Conservation (phyloP, 1,140 invertebrate genomes). For the Drosophila watanabei region DNA sequence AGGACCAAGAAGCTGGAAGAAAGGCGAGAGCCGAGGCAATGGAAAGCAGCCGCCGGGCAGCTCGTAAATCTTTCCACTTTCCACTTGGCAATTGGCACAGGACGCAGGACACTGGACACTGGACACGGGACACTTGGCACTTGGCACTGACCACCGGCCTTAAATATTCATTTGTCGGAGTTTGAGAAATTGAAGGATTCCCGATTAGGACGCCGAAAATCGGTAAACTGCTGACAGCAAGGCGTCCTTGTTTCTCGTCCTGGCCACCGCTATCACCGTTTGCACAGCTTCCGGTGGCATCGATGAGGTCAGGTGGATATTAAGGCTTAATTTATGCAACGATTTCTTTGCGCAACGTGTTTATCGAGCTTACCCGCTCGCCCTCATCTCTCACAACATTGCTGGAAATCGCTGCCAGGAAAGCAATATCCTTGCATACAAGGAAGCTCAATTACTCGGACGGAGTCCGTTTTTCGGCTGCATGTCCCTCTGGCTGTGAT, state of each 20-base stretch:
- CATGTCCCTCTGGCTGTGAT: not conserved
- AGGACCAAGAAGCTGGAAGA: not conserved
- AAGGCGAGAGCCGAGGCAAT: not conserved
- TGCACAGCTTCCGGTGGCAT: constrained; percentile 58
- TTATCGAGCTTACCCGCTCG: constrained; percentile 41
- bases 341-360: constrained; percentile 70
- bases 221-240: constrained; percentile 42
- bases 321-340: constrained; percentile 72
- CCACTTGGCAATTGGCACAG: constrained; percentile 14
- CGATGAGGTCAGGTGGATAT: constrained; percentile 57
- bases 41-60: constrained; percentile 5
- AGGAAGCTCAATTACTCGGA: constrained; percentile 14
- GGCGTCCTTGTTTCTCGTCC: constrained; percentile 15
- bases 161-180: constrained; percentile 71
- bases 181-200: constrained; percentile 62
- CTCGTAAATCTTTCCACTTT: constrained; percentile 55
- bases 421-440: constrained; percentile 7
- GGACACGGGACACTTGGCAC: constrained; percentile 24
- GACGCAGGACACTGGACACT: constrained; percentile 23
- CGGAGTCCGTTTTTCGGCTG: not conserved
- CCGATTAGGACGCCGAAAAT: constrained; percentile 31
- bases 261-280: constrained; percentile 50
- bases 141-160: constrained; percentile 45
- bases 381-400: constrained; percentile 11
- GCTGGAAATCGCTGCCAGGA: not conserved